phyloP scores from a whole-genome alignment of 2,888 invertebrate species.

The Melipona beecheii region DNA sequence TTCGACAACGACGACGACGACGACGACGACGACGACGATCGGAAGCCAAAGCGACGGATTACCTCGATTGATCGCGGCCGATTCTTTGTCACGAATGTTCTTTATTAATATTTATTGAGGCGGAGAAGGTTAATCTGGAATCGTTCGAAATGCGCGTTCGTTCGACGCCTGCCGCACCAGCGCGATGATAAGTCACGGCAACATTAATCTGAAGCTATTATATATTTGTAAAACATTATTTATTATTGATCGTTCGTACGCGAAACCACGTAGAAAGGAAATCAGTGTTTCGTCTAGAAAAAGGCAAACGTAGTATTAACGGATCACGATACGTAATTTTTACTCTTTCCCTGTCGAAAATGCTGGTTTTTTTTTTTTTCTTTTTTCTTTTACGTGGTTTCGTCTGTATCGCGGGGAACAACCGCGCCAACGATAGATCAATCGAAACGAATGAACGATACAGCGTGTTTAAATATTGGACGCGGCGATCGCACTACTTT shows the following conservation, averaged over 20 bases:
- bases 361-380: neutral
- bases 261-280: conserved; percentile 10
- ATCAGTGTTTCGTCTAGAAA: neutral
- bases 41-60: conserved; percentile 38
- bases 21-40: neutral
- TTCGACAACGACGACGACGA: neutral
- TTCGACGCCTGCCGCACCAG: conserved; percentile 31
- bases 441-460: conserved; percentile 23
- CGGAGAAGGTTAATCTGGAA: neutral
- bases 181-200: conserved; percentile 38
- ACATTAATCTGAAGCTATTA: conserved; percentile 50
- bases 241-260: conserved; percentile 65
- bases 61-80: neutral
- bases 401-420: conserved; percentile 28
- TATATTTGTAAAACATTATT: conserved; percentile 62
- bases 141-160: conserved; percentile 42
- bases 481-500: conserved; percentile 24
- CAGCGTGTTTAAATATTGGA: neutral
- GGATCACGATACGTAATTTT: too few relatives aligned
- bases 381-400: neutral
- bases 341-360: neutral
- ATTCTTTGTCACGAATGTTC: conserved; percentile 23
- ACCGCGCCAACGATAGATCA: conserved; percentile 45
- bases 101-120: conserved; percentile 29
- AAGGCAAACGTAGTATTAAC: neutral